These are phyloP conservation scores for Polypedilum vanderplanki DNA, from an alignment of 1,140 invertebrate genomes.

Conservation along the genomic window DNA sequence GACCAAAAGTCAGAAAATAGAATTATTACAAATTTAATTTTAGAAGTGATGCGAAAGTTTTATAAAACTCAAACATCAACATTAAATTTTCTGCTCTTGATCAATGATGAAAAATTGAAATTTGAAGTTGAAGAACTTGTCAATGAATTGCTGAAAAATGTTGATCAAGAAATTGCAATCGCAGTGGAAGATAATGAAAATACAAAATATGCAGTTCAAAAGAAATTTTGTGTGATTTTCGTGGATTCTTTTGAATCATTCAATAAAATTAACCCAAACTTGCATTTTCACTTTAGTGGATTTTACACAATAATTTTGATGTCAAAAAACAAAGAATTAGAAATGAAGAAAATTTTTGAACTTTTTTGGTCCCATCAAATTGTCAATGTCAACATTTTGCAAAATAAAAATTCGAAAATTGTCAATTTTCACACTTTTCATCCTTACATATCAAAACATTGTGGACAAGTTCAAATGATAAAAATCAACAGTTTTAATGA, in stretches of 20 bases:
- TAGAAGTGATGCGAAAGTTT: no score
- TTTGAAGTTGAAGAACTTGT: no score
- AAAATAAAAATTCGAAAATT: neutral
- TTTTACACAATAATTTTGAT: neutral
- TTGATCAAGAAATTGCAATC: no score
- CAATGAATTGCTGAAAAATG: no score
- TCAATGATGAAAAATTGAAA: no score
- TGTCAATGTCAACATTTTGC: slow-evolving; percentile 21
- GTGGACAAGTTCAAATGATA: neutral
- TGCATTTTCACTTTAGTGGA: neutral
- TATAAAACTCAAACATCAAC: no score
- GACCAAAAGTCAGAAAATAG: no score
- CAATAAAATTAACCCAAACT: neutral
- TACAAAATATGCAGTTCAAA: neutral
- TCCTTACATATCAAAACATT: slow-evolving; percentile 1
- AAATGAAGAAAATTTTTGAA: slow-evolving; percentile 3
- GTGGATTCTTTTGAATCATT: neutral
- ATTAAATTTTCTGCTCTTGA: no score
- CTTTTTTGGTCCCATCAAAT: neutral
- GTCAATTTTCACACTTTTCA: neutral
- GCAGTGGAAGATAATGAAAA: no score
- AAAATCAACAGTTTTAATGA: slow-evolving; percentile 4
- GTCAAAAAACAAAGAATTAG: neutral
- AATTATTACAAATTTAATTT: no score
- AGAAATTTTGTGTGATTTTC: neutral